These are phyloP conservation scores for Scaptomyza polygonia DNA, from an alignment of 2,888 invertebrate species.

Conservation along the genomic window DNA sequence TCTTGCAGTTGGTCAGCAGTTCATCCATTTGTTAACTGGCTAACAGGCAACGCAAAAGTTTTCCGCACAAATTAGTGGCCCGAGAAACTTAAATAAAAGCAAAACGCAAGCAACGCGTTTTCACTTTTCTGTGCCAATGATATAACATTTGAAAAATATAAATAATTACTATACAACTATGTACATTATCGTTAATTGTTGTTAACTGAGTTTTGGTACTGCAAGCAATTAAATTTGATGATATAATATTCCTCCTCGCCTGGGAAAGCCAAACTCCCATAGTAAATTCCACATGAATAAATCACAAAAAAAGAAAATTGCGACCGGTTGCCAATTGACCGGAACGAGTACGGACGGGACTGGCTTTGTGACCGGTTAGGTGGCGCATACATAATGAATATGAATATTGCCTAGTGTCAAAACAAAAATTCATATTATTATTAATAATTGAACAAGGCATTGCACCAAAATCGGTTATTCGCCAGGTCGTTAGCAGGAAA, in stretches of 20 bases:
- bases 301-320: slow-evolving; percentile 23
- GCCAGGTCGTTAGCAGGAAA: slow-evolving; percentile 68
- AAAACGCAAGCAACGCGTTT: slow-evolving; percentile 31
- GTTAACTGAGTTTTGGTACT: slow-evolving; percentile 20
- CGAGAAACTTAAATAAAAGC: slow-evolving; percentile 1
- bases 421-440: slow-evolving; percentile 50
- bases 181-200: slow-evolving; percentile 18
- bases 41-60: slow-evolving; percentile 20
- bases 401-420: slow-evolving; percentile 61
- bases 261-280: slow-evolving; percentile 12
- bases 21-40: slow-evolving; percentile 34
- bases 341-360: slow-evolving; percentile 2
- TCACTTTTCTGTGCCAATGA: slow-evolving; percentile 41
- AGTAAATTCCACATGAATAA: slow-evolving; percentile 16
- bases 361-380: slow-evolving; percentile 19
- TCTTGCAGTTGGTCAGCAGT: slow-evolving; percentile 53
- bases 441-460: slow-evolving; percentile 47
- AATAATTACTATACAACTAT: slow-evolving; percentile 14
- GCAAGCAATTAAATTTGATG: slow-evolving; percentile 43
- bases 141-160: slow-evolving; percentile 33
- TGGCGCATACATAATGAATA: slow-evolving; percentile 45
- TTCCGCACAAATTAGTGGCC: slow-evolving; percentile 49
- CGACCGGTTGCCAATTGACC: slow-evolving; percentile 7
- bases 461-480: slow-evolving; percentile 44
- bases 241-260: slow-evolving; percentile 33